phyloP scores from a whole-genome alignment of 2,797 vertebrate species.

The Macropus fuliginosus region DNA sequence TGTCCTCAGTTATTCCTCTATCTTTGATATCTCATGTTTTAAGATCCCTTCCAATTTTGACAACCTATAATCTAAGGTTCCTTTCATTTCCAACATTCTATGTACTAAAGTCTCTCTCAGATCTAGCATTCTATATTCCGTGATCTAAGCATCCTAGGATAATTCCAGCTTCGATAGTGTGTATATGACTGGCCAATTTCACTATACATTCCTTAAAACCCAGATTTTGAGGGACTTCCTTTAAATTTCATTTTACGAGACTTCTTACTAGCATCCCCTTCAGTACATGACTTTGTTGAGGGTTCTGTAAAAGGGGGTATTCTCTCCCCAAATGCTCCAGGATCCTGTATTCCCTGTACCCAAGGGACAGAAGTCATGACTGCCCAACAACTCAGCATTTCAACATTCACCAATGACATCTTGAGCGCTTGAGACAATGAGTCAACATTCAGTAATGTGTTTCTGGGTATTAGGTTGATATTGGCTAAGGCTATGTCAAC shows the following conservation, averaged over 20 bases:
- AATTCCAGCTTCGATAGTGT: neutral
- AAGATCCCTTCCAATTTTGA: neutral
- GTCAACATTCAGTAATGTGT: neutral
- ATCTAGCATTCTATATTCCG: neutral
- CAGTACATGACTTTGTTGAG: neutral
- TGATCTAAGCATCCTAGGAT: neutral
- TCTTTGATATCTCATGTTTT: neutral
- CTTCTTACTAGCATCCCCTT: neutral
- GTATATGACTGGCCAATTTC: neutral
- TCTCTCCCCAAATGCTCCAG: neutral
- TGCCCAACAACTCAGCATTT: neutral
- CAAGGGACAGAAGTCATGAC: neutral
- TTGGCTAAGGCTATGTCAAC: neutral
- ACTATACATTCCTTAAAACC: neutral
- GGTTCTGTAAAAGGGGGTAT: neutral
- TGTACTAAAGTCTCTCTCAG: neutral
- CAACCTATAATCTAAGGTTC: neutral
- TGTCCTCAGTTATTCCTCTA: neutral
- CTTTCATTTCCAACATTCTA: neutral
- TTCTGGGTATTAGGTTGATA: neutral
- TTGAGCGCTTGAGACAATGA: neutral
- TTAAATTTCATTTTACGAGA: neutral
- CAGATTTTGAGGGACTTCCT: neutral
- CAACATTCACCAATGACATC: neutral
- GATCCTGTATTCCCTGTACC: neutral